Conservation (phyloP, 2,888 invertebrate genomes). For the Lydus trimaculatus region DNA sequence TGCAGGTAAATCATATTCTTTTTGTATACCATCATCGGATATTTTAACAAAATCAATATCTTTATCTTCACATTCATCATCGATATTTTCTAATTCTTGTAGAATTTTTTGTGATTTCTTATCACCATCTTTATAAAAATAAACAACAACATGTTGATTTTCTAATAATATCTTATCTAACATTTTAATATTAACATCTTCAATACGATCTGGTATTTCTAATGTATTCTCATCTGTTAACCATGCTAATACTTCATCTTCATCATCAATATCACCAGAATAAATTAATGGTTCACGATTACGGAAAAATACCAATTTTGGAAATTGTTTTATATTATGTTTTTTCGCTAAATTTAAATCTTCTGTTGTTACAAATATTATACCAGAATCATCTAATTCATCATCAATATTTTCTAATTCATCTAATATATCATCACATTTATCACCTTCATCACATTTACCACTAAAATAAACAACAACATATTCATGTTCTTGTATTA, state of each 20-base stretch:
- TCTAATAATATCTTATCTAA: constrained; percentile 87
- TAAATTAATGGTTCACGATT: constrained; percentile 89
- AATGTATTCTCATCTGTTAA: constrained; percentile 89
- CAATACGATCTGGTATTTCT: constrained; percentile 91
- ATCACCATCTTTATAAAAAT: constrained; percentile 91
- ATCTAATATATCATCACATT: constrained; percentile 84
- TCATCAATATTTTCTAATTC: constrained; percentile 93
- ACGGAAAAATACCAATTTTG: constrained; percentile 87
- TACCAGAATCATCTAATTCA: constrained; percentile 90
- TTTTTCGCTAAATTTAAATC: constrained; percentile 82
- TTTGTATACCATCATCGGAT: constrained; percentile 85
- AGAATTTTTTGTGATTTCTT: constrained; percentile 89
- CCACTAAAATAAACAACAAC: constrained; percentile 95
- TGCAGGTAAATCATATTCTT: constrained; percentile 83
- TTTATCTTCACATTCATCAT: constrained; percentile 91
- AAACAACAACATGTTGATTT: constrained; percentile 89
- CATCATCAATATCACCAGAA: constrained; percentile 85
- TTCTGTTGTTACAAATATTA: constrained; percentile 93
- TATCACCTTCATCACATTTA: constrained; percentile 85
- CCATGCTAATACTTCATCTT: constrained; percentile 92
- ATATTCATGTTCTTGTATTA: constrained; percentile 91
- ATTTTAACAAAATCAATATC: constrained; percentile 92
- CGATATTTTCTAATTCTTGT: constrained; percentile 89
- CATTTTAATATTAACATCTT: constrained; percentile 91
- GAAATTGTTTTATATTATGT: constrained; percentile 83